Evolutionary conservation across 2,888 invertebrate genomes (phyloP).

Genomic region (Dasysyrphus albostriatus): DNA sequence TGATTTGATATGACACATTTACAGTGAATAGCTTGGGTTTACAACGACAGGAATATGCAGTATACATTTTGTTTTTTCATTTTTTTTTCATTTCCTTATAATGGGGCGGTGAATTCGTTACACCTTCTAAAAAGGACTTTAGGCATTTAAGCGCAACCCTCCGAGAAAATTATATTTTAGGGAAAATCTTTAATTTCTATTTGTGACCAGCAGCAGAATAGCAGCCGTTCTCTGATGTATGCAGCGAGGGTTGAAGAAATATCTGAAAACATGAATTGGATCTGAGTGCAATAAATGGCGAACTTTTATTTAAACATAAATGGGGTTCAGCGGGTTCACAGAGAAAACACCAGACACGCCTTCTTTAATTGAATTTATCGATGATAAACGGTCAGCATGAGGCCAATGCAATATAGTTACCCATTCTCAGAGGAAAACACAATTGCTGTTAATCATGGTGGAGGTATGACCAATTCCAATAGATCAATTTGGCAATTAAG

Average conservation of each 20-base stretch:
- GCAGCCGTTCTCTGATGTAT: conserved; percentile 14
- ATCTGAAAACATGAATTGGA: background rate
- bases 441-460: background rate
- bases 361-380: conserved; percentile 31
- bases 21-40: conserved; percentile 25
- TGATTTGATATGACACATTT: conserved; percentile 74
- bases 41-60: background rate
- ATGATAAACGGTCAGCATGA: conserved; percentile 18
- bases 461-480: background rate
- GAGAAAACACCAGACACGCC: conserved; percentile 16
- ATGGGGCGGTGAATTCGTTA: conserved; percentile 65
- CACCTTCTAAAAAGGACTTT: conserved; percentile 55
- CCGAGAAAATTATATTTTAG: conserved; percentile 4
- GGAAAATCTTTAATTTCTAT: conserved; percentile 25
- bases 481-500: background rate
- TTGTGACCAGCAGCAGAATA: conserved; percentile 3
- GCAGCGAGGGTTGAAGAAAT: conserved; percentile 14
- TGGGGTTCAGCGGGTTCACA: background rate
- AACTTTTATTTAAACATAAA: conserved; percentile 26
- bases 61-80: background rate
- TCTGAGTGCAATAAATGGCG: conserved; percentile 20
- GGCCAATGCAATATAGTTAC: background rate
- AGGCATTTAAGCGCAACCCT: conserved; percentile 28
- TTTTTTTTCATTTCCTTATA: conserved; percentile 9
- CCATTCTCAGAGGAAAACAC: background rate